Base-by-base conservation (phyloP, 2,888 invertebrate genomes). In the Dyspetes luteomarginatus region DNA sequence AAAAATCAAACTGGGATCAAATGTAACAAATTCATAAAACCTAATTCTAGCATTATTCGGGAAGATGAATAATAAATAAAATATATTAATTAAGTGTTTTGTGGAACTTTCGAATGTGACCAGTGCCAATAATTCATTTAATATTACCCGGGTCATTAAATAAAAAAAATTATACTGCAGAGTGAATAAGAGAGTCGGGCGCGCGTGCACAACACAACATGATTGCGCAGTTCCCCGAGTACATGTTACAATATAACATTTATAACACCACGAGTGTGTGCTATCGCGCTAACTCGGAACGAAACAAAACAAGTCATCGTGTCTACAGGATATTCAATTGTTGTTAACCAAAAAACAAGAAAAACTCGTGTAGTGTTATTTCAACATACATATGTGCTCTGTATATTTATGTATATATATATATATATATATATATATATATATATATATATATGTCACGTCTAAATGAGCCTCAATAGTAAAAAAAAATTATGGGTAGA, bases 251-350 rank as follows among this genome's bases (percentile, higher is more conserved):
- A 58, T 60, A 30, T 68, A 41, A 9, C 43, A 69, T 52, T 52
- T 67, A 45, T 48, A 65, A 67, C n/a, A 60, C 22, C 52, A 58
- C 72, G 60, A 67, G 65, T 73, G 52, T 55, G n/a, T n/a, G n/a
- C n/a, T n/a, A n/a, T n/a, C n/a, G n/a, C 17, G 30, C 36, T 4
- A 62, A 65, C 72, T 50, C 58, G 71, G 45, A 26, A 73, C 30
- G 55, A 68, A 78, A 72, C 78, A 72, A 78, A 72, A 22, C 30
- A n/a, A 30, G 28, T 3, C 41, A 19, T 22, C n/a, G 55, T 22
- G 73, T 22, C 43, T 69, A 45, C 3, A 76, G 55, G 60, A 71
- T 76, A 65, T 71, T 74, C 74, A 80, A 76, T 80, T 80, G 67
- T 80, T 41, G 67, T 76, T 60, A 68, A 48, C 7, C 30, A 30